Base-by-base conservation (phyloP, 2,888 invertebrate species). In the Pemphredon lugubris region DNA sequence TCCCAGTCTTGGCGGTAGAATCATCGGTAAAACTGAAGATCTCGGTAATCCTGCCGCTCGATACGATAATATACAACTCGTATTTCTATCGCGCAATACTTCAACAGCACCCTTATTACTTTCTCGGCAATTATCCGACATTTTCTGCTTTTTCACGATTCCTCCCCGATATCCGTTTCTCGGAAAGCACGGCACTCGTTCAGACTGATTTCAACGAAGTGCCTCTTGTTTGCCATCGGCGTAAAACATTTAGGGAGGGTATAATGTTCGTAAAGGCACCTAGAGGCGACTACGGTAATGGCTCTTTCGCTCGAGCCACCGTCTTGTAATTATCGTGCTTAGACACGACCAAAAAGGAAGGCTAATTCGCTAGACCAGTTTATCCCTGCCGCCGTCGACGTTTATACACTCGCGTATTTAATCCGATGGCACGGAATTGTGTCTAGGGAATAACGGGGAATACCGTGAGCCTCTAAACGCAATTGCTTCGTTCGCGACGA, bases 241-340 rank as follows among this genome's bases (percentile, higher is more conserved):
- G 55, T 42, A 50, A 14, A 66, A 70, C 66, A 74, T 74, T 74
- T 66, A 70, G 50, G 60, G 54, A 59, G 64, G 55, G 54, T 32
- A 34, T 55, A 64, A 60, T 39, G 39, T 40, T 32, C 37, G 40
- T 61, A 59, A 54, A 77, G 73, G 51, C 50, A 57, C 18, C 42
- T 51, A 51, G 48, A 66, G 58, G 54, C 47, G 57, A 30, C 34
- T 16, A 54, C 13, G 53, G 48, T 73, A 70, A 77, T 70, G 59
- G 54, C 60, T 55, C 77, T 74, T 71, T 60, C 37, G 47, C 39
- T 21, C 40, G 57, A 54, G 39, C 51, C 50, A 37, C 54, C 51
- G 58, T 44, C 67, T 57, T 34, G 58, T 59, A 61, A 77, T 77
- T 74, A 77, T 60, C 48, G 32, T 54, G 40, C 45, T 13, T 37